Conservation (phyloP, 2,113 vertebrate species). For the Strigops habroptila region DNA sequence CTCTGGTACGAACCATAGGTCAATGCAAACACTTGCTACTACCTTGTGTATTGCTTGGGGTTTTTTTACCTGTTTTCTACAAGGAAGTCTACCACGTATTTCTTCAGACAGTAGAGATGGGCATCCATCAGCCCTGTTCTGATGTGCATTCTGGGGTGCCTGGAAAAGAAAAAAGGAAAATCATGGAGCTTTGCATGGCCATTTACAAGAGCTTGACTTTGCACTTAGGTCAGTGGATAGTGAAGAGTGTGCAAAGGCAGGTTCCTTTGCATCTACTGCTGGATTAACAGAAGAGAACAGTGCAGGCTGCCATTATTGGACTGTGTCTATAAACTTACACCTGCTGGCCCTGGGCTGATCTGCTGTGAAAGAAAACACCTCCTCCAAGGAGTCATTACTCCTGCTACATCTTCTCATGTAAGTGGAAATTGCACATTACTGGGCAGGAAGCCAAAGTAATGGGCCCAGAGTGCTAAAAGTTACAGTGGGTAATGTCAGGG, state of each 20-base stretch:
- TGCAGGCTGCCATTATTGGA: background rate
- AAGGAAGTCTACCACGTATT: constrained; percentile 92
- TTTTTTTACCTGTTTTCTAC: constrained; percentile 87
- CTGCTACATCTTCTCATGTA: constrained; percentile 63
- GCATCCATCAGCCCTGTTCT: constrained; percentile 93
- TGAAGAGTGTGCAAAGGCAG: background rate
- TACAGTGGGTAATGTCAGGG: constrained; percentile 66
- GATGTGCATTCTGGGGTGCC: constrained; percentile 92
- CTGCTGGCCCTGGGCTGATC: constrained; percentile 57
- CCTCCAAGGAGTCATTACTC: constrained; percentile 52
- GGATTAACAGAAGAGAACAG: background rate
- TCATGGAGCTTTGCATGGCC: background rate
- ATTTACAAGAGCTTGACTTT: background rate
- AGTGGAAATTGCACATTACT: constrained; percentile 65
- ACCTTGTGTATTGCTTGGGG: background rate
- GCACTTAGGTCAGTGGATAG: background rate
- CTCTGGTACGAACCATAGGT: background rate
- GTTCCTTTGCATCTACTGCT: background rate
- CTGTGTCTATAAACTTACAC: constrained; percentile 39
- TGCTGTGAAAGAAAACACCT: constrained; percentile 52
- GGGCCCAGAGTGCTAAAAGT: constrained; percentile 62
- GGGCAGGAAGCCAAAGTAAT: constrained; percentile 64
- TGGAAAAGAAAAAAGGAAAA: constrained; percentile 55
- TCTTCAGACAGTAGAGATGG: constrained; percentile 97
- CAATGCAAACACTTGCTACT: background rate